Base-by-base conservation (phyloP, 2,113 vertebrate species). In the Aptenodytes forsteri region DNA sequence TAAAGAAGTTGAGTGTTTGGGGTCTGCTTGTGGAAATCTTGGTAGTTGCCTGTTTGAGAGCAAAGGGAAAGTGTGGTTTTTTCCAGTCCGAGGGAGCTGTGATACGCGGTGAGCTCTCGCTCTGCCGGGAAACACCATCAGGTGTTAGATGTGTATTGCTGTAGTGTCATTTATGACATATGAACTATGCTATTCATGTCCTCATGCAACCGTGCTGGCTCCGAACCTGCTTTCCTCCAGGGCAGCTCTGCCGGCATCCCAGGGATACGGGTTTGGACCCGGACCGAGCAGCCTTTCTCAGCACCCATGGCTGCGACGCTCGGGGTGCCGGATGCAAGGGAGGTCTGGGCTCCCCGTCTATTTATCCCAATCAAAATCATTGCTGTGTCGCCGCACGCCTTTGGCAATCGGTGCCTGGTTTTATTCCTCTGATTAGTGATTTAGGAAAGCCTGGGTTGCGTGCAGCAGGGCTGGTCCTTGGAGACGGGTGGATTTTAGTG, bases 301-400 rank as follows among this genome's bases (percentile, higher is more conserved):
- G 44, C 26, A 23, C 22, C n/a, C 0, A 0, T 0, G 6, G 52
- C 44, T 32, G 29, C 0, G 0, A 18, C 0, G 3, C 79, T 59
- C 0, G 0, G 25, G 40, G 13, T 15, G 10, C 3, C 5, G 62
- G 56, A 50, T 40, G 61, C 44, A 59, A 23, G 71, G 29, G 58
- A 87, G 49, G 7, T n/a, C 54, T 77, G 71, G 44, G 71, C 20
- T 89, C 76, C 62, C n/a, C 4, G 1, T 42, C 32, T 46, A 3
- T 42, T 50, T 29, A 64, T 75, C 75, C 62, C 26, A 14, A 0
- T 5, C 2, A 3, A 71, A 80, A 44, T 59, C 47, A 5, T n/a
- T 55, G 32, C 67, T 49, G 5, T 1, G 5, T 70, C 77, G 82
- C 21, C 1, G 0, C 46, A n/a, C 2, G 11, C 20, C 36, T 64